Percentiles rank a stretch among this genome's conserved stretches.
Conservation (phyloP, 2,888 invertebrate genomes). For the Eupithecia subumbrata region DNA sequence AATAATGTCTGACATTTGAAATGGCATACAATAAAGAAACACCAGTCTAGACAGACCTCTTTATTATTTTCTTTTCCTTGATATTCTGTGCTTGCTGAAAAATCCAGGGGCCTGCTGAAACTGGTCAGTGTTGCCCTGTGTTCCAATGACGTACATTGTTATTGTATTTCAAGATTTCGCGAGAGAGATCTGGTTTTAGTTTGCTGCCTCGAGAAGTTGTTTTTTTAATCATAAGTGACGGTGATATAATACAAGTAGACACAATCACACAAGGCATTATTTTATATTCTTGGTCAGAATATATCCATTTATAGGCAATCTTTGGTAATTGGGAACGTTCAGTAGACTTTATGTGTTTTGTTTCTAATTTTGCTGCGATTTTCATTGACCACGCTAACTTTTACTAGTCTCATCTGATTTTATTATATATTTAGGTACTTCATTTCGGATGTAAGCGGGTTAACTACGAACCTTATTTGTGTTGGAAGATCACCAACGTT, state of each 20-base stretch:
- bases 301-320: not conserved
- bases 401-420: too few relatives aligned
- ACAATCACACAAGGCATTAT: not conserved
- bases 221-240: not conserved
- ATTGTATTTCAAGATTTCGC: constrained; percentile 48
- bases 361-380: not conserved
- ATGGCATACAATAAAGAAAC: constrained; percentile 40
- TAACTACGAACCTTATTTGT: too few relatives aligned
- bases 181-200: constrained; percentile 55
- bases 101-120: constrained; percentile 28
- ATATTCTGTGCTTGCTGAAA: constrained; percentile 6
- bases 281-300: not conserved
- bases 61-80: not conserved
- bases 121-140: constrained; percentile 29
- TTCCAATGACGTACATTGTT: constrained; percentile 42
- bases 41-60: constrained; percentile 41
- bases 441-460: too few relatives aligned
- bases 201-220: constrained; percentile 23
- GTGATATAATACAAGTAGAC: not conserved
- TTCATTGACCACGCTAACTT: not conserved
- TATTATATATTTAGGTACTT: too few relatives aligned
- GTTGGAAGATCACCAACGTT: too few relatives aligned
- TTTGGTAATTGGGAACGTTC: not conserved
- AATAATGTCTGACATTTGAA: constrained; percentile 42
- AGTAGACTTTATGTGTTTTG: not conserved